phyloP scores from a whole-genome alignment of 2,888 invertebrate genomes.

The Artemia sp. region DNA sequence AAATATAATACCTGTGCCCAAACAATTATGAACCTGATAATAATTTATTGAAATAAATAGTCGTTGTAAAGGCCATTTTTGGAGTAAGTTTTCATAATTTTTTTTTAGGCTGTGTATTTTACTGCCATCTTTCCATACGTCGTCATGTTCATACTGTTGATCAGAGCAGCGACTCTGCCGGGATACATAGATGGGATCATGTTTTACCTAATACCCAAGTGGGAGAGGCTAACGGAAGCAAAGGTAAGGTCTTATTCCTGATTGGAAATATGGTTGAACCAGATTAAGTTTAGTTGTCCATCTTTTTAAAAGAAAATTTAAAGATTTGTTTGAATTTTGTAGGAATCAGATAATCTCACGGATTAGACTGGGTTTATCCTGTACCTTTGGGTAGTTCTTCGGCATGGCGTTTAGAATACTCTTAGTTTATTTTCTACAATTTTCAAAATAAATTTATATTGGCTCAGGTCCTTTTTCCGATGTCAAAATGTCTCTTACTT shows the following conservation, averaged over 20 bases:
- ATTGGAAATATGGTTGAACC: no score
- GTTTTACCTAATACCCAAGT: conserved; percentile 61
- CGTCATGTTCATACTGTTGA: conserved; percentile 53
- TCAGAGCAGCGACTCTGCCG: conserved; percentile 58
- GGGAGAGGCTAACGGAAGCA: conserved; percentile 50
- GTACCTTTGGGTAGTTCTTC: no score
- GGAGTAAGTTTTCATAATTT: conserved; percentile 6
- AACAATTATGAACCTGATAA: neutral
- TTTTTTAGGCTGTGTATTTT: conserved; percentile 48
- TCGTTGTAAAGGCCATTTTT: neutral
- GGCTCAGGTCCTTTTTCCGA: no score
- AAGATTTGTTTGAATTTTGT: no score
- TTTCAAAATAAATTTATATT: no score
- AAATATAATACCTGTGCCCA: neutral
- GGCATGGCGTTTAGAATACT: no score
- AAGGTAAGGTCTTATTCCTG: conserved; percentile 36
- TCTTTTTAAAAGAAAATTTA: no score
- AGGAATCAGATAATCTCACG: no score
- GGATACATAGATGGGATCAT: conserved; percentile 58
- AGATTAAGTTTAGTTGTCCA: no score
- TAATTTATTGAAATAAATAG: neutral
- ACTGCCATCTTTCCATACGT: conserved; percentile 58
- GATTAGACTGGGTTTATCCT: no score
- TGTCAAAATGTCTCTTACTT: no score
- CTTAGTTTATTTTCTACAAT: no score